Percentiles rank a stretch among this genome's conserved stretches.
Conservation (phyloP, 2,888 invertebrate genomes). For the Lissonota sp. region DNA sequence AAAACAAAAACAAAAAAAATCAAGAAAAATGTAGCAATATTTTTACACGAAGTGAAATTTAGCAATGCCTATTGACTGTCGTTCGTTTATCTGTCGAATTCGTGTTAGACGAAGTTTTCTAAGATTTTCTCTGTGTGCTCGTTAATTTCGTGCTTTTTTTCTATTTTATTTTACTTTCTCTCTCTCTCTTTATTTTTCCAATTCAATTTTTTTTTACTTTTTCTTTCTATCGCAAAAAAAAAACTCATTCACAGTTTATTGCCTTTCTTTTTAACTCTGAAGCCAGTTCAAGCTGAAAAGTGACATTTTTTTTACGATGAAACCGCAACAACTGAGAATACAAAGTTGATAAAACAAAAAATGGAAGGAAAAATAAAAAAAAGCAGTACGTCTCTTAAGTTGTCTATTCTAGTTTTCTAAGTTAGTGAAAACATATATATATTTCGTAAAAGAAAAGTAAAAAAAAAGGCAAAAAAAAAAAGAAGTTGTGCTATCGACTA, state of each 20-base stretch:
- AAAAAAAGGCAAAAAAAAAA: conserved; percentile 55
- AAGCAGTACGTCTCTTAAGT: conserved; percentile 76
- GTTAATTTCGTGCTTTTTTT: conserved; percentile 41
- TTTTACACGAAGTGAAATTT: conserved; percentile 79
- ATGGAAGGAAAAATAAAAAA: conserved; percentile 56
- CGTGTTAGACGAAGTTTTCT: conserved; percentile 47
- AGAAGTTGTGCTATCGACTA: conserved; percentile 80
- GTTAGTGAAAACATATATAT: conserved; percentile 72
- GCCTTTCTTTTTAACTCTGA: conserved; percentile 41
- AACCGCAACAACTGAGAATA: conserved; percentile 58
- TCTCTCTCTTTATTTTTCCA: conserved; percentile 61
- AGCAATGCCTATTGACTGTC: conserved; percentile 72
- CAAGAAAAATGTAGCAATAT: conserved; percentile 77
- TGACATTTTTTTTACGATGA: conserved; percentile 36
- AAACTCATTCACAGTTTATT: conserved; percentile 42
- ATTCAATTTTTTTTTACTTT: conserved; percentile 48
- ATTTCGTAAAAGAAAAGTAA: conserved; percentile 72
- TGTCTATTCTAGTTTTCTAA: conserved; percentile 80
- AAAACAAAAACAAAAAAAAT: conserved; percentile 50
- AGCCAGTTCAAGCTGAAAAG: conserved; percentile 50
- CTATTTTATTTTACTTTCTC: conserved; percentile 57
- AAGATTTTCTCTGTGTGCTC: conserved; percentile 35
- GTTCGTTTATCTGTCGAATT: conserved; percentile 65
- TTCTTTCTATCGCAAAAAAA: conserved; percentile 66
- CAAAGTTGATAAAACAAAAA: conserved; percentile 63